phyloP scores from a whole-genome alignment of 2,888 invertebrate species.

The Leptopterna dolabrata region DNA sequence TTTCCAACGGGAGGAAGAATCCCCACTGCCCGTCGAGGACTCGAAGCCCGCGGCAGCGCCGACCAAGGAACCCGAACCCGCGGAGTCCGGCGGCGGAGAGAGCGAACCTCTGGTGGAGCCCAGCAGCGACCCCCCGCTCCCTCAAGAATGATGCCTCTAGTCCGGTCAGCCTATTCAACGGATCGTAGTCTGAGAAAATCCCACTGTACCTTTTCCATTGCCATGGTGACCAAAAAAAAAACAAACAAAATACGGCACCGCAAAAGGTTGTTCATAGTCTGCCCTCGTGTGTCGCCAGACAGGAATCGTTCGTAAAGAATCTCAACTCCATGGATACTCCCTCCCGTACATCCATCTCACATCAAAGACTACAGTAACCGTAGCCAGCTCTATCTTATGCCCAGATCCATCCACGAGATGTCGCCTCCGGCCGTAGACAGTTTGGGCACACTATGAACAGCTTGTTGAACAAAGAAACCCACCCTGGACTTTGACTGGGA shows the following conservation, averaged over 20 bases:
- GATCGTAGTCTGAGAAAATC: slow-evolving; percentile 32
- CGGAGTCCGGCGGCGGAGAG: not conserved
- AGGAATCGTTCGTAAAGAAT: not conserved
- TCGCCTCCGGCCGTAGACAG: not conserved
- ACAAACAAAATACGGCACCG: not conserved
- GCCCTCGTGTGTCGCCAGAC: not conserved
- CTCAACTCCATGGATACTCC: not conserved
- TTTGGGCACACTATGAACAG: not conserved
- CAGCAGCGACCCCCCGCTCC: slow-evolving; percentile 34
- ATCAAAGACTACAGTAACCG: too few relatives aligned
- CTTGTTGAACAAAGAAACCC: not conserved
- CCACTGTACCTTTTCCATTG: not conserved
- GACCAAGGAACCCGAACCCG: not conserved
- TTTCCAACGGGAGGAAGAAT: slow-evolving; percentile 58
- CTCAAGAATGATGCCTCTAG: slow-evolving; percentile 37
- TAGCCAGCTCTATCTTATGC: too few relatives aligned
- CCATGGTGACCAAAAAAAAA: not conserved
- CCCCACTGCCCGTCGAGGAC: not conserved
- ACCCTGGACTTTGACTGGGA: not conserved
- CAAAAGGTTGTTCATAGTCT: not conserved
- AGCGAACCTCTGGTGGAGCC: slow-evolving; percentile 26
- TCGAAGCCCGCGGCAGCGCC: not conserved
- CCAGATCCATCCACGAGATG: too few relatives aligned
- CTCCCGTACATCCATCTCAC: too few relatives aligned
- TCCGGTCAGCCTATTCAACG: slow-evolving; percentile 1